Evolutionary conservation across 2,113 vertebrate genomes (phyloP).

Genomic region (Otis tarda): DNA sequence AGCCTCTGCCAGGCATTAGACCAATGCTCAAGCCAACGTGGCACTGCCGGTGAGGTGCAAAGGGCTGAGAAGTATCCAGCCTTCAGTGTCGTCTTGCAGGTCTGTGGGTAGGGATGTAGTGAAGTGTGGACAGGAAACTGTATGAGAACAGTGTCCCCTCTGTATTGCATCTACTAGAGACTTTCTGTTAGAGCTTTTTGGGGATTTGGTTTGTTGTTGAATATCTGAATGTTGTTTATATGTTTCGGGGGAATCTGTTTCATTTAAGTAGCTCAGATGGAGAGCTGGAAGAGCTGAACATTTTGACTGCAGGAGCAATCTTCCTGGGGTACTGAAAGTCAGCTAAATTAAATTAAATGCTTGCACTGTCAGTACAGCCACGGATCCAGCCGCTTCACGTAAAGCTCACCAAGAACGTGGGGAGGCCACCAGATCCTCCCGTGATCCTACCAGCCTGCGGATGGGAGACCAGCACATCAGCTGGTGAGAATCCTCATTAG

Average conservation of each 20-base stretch:
- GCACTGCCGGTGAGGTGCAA: background rate
- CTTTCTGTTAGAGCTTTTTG: background rate
- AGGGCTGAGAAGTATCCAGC: background rate
- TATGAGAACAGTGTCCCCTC: background rate
- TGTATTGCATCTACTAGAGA: background rate
- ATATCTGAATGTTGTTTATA: background rate
- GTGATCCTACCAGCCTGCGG: background rate
- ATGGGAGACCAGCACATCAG: background rate
- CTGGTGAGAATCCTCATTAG: background rate
- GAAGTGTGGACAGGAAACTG: background rate
- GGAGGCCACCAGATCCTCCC: background rate
- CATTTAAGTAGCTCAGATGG: background rate
- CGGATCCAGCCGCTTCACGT: background rate
- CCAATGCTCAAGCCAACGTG: background rate
- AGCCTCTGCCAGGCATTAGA: background rate
- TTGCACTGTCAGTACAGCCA: fast-evolving
- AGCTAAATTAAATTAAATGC: background rate
- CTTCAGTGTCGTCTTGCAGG: background rate
- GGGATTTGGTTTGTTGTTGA: background rate
- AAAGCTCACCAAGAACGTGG: background rate
- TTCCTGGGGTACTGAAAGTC: background rate
- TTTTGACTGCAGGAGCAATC: background rate
- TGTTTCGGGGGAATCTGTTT: background rate
- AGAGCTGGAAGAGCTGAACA: background rate
- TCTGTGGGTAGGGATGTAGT: background rate